Evolutionary conservation across 2,888 invertebrate genomes (phyloP), one percentile per base, ranked within the genome.

Genomic region (Calliphora vomitoria): DNA sequence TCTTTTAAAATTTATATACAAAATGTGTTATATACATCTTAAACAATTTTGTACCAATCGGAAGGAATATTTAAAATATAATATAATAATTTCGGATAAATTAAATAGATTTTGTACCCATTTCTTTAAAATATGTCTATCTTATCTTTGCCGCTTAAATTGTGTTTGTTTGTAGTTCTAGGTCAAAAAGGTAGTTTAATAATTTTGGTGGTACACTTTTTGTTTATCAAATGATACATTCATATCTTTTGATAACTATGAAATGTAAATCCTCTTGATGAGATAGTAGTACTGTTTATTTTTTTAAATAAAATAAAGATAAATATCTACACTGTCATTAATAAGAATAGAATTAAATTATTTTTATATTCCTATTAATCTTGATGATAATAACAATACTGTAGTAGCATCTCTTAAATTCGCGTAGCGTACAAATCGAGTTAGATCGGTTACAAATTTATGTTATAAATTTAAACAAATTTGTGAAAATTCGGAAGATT

Each of bases 241-340:
- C 38, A 31, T 62, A 38, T 38, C 38, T 62, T 4, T 20, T 55
- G 55, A 62, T 62, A 62, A 38, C 38, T 8, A 62, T 64, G 62
- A 62, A 62, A 62, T 35, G 20, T 18, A 38, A 64, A 18, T 38
- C 62, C 38, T 50, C 50, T n/a, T n/a, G 50, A 0, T 6, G n/a
- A 50, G 50, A 50, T 50, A 50, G 15, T 15, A 15, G 6, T n/a
- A n/a, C n/a, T n/a, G n/a, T 64, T 38, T 64, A 38, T 25, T 38
- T 35, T 35, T 35, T 35, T 5, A 38, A 64, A 64, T 8, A n/a
- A 31, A 62, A 62, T 25, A 25, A n/a, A 64, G 38, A 64, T 64
- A 64, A 64, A 64, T 8, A 38, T n/a, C 10, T 31, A 64, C 35
- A 64, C n/a, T n/a, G 35, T 6, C 10, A 10, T 55, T 18, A 20